These are phyloP conservation scores for Sorex araneus DNA, from an alignment of 2,113 vertebrate species.

Conservation along the genomic window DNA sequence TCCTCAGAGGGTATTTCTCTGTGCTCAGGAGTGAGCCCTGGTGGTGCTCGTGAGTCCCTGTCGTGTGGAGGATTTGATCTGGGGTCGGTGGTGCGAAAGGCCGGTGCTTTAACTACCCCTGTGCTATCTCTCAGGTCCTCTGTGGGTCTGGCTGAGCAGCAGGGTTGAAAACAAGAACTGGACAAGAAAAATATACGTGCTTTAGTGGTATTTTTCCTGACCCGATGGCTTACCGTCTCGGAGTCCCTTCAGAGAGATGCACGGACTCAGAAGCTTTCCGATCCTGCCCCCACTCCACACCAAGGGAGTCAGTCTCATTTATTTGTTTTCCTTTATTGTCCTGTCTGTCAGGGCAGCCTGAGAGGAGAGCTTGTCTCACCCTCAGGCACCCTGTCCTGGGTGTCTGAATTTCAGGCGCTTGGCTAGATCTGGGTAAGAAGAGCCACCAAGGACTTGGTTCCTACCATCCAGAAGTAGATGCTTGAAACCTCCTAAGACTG, in stretches of 20 bases:
- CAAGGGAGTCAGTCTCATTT: background rate
- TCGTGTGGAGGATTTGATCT: no score
- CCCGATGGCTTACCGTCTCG: background rate
- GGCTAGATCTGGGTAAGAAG: background rate
- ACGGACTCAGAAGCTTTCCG: background rate
- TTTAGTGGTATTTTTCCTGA: background rate
- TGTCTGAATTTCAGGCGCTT: background rate
- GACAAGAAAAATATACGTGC: background rate
- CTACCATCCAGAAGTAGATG: background rate
- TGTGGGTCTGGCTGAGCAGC: background rate
- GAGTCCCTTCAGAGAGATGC: constrained; percentile 9
- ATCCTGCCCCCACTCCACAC: background rate
- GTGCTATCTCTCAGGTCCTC: no score
- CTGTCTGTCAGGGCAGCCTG: background rate
- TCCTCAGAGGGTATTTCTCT: no score
- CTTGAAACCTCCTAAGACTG: background rate
- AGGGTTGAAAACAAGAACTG: background rate
- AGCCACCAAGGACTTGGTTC: background rate
- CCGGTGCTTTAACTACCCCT: no score
- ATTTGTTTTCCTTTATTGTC: constrained; percentile 4
- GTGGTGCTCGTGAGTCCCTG: no score
- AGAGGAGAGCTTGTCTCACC: background rate
- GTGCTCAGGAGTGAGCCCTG: no score
- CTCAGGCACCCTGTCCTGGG: background rate
- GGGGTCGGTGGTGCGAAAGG: no score